Evolutionary conservation across 2,797 vertebrate species (phyloP).

Genomic region (Typhlichthys eigenmanni): DNA sequence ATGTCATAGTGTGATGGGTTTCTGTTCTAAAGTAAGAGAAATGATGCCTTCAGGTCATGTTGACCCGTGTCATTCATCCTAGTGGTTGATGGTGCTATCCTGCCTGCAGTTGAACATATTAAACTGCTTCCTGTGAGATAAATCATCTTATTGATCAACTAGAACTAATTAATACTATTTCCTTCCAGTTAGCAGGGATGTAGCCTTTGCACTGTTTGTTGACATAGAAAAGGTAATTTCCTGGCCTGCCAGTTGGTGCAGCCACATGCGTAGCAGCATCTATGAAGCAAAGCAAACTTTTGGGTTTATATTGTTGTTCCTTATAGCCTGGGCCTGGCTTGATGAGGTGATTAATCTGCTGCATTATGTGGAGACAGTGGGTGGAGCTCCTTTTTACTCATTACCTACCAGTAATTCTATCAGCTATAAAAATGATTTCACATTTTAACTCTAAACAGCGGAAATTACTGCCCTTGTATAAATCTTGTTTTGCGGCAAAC

Average conservation of each 20-base stretch:
- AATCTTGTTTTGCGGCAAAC: slow-evolving; percentile 15
- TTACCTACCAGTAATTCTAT: slow-evolving; percentile 13
- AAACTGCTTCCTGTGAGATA: background rate
- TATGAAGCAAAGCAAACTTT: slow-evolving; percentile 36
- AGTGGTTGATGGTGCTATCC: too few species aligned
- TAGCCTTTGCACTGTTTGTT: slow-evolving; percentile 29
- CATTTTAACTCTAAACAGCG: slow-evolving; percentile 36
- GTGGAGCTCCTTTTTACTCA: background rate
- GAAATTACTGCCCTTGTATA: slow-evolving; percentile 51
- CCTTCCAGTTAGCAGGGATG: slow-evolving; percentile 2
- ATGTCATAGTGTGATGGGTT: too few species aligned
- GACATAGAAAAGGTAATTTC: slow-evolving; percentile 54
- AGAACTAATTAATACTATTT: background rate
- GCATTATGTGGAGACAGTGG: background rate
- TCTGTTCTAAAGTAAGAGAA: too few species aligned
- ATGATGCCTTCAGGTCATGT: too few species aligned
- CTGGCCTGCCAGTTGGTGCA: slow-evolving; percentile 26
- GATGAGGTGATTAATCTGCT: slow-evolving; percentile 8
- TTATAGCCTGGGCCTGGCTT: slow-evolving; percentile 1
- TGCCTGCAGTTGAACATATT: background rate
- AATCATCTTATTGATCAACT: too few species aligned
- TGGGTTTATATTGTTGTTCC: slow-evolving; percentile 27
- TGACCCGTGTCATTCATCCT: too few species aligned
- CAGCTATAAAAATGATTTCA: slow-evolving; percentile 23
- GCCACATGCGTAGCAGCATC: slow-evolving; percentile 14